Percentiles rank a stretch among this genome's conserved stretches.
Conservation (phyloP, 2,113 vertebrate species). For the Ancistrus triradiatus region DNA sequence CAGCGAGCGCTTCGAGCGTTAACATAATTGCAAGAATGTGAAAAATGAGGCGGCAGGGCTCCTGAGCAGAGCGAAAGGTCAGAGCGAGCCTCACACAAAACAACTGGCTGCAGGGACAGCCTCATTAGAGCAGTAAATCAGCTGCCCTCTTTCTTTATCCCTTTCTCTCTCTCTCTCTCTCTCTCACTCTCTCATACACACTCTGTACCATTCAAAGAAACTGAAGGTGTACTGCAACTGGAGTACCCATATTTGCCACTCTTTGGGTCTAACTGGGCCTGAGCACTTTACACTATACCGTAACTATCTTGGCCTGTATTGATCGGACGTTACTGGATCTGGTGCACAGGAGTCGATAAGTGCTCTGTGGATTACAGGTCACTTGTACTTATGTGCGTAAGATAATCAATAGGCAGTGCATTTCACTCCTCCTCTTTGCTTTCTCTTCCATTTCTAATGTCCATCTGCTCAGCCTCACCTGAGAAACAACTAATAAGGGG, state of each 20-base stretch:
- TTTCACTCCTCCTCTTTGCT: conserved; percentile 62
- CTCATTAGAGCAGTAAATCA: conserved; percentile 92
- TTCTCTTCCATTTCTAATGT: conserved; percentile 26
- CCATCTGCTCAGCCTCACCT: conserved; percentile 38
- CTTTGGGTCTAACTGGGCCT: conserved; percentile 43
- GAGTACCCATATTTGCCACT: conserved; percentile 48
- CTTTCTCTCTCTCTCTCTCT: conserved; percentile 49
- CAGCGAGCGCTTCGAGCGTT: conserved; percentile 96
- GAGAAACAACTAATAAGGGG: conserved; percentile 35
- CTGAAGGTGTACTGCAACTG: conserved; percentile 36
- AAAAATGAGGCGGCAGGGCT: conserved; percentile 95
- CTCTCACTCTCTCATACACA: conserved; percentile 47
- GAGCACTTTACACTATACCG: conserved; percentile 60
- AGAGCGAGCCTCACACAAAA: conserved; percentile 89
- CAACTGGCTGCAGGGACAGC: conserved; percentile 91
- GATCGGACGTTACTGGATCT: conserved; percentile 72
- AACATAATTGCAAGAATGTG: conserved; percentile 99
- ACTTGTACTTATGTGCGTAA: conserved; percentile 77
- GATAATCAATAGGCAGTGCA: conserved; percentile 76
- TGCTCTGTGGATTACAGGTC: conserved; percentile 77
- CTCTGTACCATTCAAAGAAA: conserved; percentile 26
- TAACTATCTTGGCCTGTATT: conserved; percentile 70
- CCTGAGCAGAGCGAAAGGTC: conserved; percentile 92
- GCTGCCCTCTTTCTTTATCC: conserved; percentile 59
- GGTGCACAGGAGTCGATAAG: conserved; percentile 76